Conservation (phyloP, 2,113 vertebrate genomes). For the Turdus rufiventris region DNA sequence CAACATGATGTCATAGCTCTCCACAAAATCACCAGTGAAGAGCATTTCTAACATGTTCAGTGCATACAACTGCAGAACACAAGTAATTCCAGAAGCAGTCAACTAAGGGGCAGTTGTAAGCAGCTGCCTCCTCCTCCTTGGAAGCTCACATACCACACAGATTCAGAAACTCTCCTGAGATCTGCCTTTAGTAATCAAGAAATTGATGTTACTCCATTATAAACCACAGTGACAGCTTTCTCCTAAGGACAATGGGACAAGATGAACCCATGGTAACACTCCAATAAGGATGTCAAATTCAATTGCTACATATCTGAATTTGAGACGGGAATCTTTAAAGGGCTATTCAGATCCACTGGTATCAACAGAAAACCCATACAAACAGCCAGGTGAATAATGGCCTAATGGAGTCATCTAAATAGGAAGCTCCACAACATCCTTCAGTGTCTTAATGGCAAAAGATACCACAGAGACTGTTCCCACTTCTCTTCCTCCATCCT, state of each 20-base stretch:
- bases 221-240: neutral
- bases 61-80: neutral
- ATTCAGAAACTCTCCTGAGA: neutral
- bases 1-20: neutral
- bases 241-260: neutral
- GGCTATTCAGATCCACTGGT: neutral
- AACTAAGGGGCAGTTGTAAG: neutral
- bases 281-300: accelerated
- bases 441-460: neutral
- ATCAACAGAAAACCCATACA: neutral
- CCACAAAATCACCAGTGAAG: neutral
- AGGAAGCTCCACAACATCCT: neutral
- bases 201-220: neutral
- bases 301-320: neutral
- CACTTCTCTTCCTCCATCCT: neutral
- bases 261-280: neutral
- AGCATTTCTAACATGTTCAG: neutral
- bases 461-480: neutral
- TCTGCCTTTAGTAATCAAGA: neutral
- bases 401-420: neutral
- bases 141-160: neutral
- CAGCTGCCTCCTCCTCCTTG: neutral
- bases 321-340: neutral
- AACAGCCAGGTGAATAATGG: neutral
- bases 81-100: neutral